These are phyloP conservation scores for Odontamblyopus rebecca DNA, from an alignment of 2,797 vertebrate genomes.

Conservation along the genomic window DNA sequence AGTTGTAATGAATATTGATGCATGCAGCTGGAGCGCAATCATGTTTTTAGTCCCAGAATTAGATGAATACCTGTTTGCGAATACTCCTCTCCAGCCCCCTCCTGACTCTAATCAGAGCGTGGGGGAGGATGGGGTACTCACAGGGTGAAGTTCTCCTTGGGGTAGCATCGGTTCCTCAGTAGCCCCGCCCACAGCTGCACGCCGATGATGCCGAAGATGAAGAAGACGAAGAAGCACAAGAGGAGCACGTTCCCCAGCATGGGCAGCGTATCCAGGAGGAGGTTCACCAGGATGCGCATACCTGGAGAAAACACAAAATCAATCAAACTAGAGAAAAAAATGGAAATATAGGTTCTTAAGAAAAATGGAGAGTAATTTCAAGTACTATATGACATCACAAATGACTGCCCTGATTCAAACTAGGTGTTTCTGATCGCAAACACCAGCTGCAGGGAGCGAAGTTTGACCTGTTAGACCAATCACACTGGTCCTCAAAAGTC, in stretches of 20 bases:
- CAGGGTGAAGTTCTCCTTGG: conserved; percentile 80
- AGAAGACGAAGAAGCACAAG: conserved; percentile 99
- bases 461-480: too few relatives aligned
- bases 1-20: conserved; percentile 48
- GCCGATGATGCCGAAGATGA: conserved; percentile 98
- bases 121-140: conserved; percentile 54
- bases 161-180: conserved; percentile 85
- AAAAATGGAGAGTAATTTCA: too few relatives aligned
- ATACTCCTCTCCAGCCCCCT: background rate
- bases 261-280: conserved; percentile 94
- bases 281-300: conserved; percentile 98
- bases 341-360: background rate
- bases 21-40: conserved; percentile 53
- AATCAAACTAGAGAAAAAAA: background rate
- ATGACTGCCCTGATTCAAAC: too few relatives aligned
- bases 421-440: too few relatives aligned
- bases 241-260: conserved; percentile 98
- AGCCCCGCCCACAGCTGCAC: conserved; percentile 98
- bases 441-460: too few relatives aligned
- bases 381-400: too few relatives aligned
- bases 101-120: background rate
- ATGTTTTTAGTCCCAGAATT: conserved; percentile 26
- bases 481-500: too few relatives aligned
- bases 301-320: conserved; percentile 53
- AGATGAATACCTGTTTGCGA: conserved; percentile 4